Base-by-base conservation (phyloP, 2,113 vertebrate species). In the Fulica atra region DNA sequence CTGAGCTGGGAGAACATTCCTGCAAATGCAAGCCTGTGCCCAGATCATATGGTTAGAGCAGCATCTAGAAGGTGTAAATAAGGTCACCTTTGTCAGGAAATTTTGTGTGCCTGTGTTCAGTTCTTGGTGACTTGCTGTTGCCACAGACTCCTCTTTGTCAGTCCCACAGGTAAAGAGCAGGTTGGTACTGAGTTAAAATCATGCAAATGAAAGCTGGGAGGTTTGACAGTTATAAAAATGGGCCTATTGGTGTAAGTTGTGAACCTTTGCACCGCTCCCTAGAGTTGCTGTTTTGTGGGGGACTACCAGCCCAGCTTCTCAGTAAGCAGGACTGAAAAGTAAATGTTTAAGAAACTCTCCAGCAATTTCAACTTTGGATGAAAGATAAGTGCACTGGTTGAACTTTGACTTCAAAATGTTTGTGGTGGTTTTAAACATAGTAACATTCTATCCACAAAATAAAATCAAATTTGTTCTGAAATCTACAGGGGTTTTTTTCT, bases 201-300 rank as follows among this genome's bases (percentile, higher is more conserved):
- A 21, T 33, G 26, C 28, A 48, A 4, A 38, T 73, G 25, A 70
- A 46, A 63, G 29, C 38, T 70, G 40, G 2, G 5, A 14, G 23
- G 1, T 5, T 68, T 46, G 35, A n/a, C 25, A 11, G 7, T 61
- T 79, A 23, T 1, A 6, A 38, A 60, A 56, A 23, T 0, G 0
- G 6, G 65, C n/a, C 28, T 70, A 16, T 51, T 12, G 11, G 48
- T 71, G 0, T 59, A n/a, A 79, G 18, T n/a, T 82, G 38, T 54
- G 40, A 57, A 46, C 5, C 53, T 87, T 57, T 86, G 54, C 33
- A 40, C 16, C 26, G 53, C 86, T 65, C 48, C 33, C 21, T 44
- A 25, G 21, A 6, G 20, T 53, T 36, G 44, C 9, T 72, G n/a
- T 36, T 69, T 70, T 31, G 7, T 24, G 46, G 50, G 28, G n/a